These are phyloP conservation scores for Arnoldichthys spilopterus DNA, from an alignment of 2,797 vertebrate genomes.

Conservation along the genomic window DNA sequence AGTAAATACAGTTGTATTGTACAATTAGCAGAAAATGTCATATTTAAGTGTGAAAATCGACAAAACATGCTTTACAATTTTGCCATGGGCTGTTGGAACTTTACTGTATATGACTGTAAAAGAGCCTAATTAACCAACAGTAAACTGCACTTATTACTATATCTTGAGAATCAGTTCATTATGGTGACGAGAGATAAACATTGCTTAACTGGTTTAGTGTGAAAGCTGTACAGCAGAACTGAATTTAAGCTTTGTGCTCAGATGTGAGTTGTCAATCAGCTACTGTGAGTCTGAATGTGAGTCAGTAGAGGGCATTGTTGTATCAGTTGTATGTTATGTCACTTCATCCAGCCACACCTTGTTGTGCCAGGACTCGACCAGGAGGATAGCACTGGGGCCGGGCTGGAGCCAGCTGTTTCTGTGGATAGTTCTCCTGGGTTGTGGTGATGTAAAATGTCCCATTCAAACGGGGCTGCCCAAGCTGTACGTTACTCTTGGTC, in stretches of 20 bases:
- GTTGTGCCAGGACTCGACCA: conserved; percentile 51
- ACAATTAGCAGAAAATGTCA: too few species aligned
- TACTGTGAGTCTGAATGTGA: not conserved
- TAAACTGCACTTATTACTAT: not conserved
- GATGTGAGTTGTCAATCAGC: too few species aligned
- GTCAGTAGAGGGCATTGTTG: not conserved
- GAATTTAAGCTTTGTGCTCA: too few species aligned
- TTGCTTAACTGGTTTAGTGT: not conserved
- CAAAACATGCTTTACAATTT: too few species aligned
- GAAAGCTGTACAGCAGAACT: too few species aligned
- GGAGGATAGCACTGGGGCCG: conserved; percentile 12
- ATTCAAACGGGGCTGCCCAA: conserved; percentile 41
- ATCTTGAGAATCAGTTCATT: not conserved
- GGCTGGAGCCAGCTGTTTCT: not conserved
- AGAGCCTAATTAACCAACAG: not conserved
- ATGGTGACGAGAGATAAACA: not conserved
- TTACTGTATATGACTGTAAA: too few species aligned
- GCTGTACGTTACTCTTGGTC: conserved; percentile 62
- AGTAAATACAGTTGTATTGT: too few species aligned
- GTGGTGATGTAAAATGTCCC: conserved; percentile 58
- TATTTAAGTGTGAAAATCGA: too few species aligned
- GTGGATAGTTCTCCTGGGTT: conserved; percentile 49
- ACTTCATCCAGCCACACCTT: conserved; percentile 50
- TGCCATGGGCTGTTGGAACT: too few species aligned
- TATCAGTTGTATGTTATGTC: not conserved